A percentile compares a stretch with the other conserved stretches of the same genome.
phyloP scores from a whole-genome alignment of 92 coral and sea anemone genomes.

The Parazoanthus darwini region DNA sequence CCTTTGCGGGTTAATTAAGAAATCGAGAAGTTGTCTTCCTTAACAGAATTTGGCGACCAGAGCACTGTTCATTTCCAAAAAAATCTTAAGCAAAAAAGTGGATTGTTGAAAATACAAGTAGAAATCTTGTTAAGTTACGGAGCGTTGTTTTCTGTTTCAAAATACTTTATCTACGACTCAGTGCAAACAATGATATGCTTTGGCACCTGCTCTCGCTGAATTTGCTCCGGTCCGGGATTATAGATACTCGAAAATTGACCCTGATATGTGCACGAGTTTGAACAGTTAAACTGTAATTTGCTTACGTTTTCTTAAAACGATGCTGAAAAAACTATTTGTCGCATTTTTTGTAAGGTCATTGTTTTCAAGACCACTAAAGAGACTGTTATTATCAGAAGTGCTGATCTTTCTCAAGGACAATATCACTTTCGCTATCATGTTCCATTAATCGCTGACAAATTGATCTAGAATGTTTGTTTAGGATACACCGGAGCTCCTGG shows the following conservation, averaged over 20 bases:
- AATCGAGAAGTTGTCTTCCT: background rate
- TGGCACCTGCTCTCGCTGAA: constrained; percentile 1
- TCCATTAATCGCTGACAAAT: constrained; percentile 51
- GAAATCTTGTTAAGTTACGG: background rate
- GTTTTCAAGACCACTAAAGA: constrained; percentile 14
- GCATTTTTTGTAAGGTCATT: constrained; percentile 21
- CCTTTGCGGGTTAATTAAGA: constrained; percentile 20
- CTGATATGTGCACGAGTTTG: background rate
- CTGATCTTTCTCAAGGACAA: background rate
- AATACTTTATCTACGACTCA: background rate
- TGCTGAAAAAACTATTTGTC: background rate
- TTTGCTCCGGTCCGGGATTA: background rate
- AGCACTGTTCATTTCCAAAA: constrained; percentile 21
- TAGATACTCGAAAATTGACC: background rate
- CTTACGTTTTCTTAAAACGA: background rate
- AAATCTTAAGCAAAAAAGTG: background rate
- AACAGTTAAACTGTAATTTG: background rate
- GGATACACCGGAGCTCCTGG: constrained; percentile 45
- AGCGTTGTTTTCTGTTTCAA: background rate
- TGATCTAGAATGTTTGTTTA: constrained; percentile 61
- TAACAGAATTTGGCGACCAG: background rate
- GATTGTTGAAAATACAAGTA: background rate
- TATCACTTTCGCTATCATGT: constrained; percentile 34
- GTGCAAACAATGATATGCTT: background rate
- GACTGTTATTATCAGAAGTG: constrained; percentile 27